Base-by-base conservation (phyloP, 2,888 invertebrate species). In the Eristalinus sepulchralis region DNA sequence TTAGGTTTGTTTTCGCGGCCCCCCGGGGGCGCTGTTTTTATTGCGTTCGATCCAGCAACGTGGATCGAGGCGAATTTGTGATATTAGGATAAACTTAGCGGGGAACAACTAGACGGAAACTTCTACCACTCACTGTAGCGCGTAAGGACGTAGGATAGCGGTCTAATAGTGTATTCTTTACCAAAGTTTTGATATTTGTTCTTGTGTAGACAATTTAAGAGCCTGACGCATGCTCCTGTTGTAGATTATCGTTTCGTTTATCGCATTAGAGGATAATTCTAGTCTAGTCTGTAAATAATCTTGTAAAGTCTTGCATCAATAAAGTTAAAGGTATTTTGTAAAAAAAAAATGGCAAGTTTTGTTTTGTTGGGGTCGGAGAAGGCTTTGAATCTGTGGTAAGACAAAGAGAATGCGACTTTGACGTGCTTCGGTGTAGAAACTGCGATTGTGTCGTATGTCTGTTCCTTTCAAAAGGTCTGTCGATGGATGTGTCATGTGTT, bases 271-370 rank as follows among this genome's bases (percentile, higher is more conserved):
- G 17, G 59, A 60, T 53, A 78, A 71, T 73, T 81, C 22, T 78
- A 77, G 39, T 83, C 86, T 86, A 86, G 86, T 86, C 83, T 86
- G 86, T 86, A 83, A 75, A 86, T 85, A 81, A 57, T 81, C 31
- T 39, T 63, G 39, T 66, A 13, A n/a, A 59, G 60, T 57, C 24
- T 72, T 66, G 17, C 59, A 17, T 47, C 17, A 73, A 53, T 53
- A 33, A 59, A 64, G 27, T 59, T 10, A 57, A 47, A 60, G 59
- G 39, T 60, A 71, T 71, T 67, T 66, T 72, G 55, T 72, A 47
- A 71, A 60, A 4, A n/a, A n/a, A n/a, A n/a, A n/a, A n/a, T n/a
- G n/a, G n/a, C n/a, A n/a, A n/a, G n/a, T n/a, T n/a, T n/a, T n/a
- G n/a, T n/a, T n/a, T n/a, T n/a, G n/a, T n/a, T n/a, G n/a, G n/a